Percentiles rank a stretch among this genome's conserved stretches.
These are phyloP conservation scores for Ectemnius cavifrons DNA, from an alignment of 2,888 invertebrate genomes.

Conservation along the genomic window DNA sequence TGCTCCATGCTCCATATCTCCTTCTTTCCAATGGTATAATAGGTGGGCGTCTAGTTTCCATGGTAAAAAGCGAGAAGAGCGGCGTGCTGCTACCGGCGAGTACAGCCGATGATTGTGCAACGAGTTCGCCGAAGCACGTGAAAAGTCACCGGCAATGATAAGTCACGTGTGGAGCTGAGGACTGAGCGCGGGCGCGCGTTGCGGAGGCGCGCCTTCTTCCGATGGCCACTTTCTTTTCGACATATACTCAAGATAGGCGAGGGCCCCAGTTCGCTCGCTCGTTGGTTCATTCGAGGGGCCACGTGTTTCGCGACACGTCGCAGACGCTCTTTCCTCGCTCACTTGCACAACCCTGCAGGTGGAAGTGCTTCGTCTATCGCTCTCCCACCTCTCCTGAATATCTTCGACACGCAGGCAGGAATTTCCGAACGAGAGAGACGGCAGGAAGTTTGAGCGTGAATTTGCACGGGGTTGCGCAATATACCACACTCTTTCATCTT, in stretches of 20 bases:
- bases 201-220: constrained; percentile 63
- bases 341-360: constrained; percentile 35
- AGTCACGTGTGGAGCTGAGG: constrained; percentile 49
- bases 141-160: constrained; percentile 51
- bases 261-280: constrained; percentile 32
- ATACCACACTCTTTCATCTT: neutral
- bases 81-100: neutral
- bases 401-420: constrained; percentile 10
- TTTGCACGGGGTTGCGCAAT: neutral
- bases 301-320: constrained; percentile 65
- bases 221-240: constrained; percentile 69
- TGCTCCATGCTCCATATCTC: neutral
- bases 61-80: neutral
- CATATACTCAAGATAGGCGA: constrained; percentile 66
- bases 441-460: constrained; percentile 5
- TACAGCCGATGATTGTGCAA: constrained; percentile 41
- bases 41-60: neutral
- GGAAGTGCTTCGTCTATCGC: neutral
- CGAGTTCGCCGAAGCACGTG: constrained; percentile 56
- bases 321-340: constrained; percentile 29
- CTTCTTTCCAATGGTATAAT: neutral
- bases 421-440: neutral
- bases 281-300: constrained; percentile 25
- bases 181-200: constrained; percentile 37
- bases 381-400: constrained; percentile 2